Evolutionary conservation across 2,113 vertebrate genomes (phyloP).

Genomic region (Rousettus leschenaultii): DNA sequence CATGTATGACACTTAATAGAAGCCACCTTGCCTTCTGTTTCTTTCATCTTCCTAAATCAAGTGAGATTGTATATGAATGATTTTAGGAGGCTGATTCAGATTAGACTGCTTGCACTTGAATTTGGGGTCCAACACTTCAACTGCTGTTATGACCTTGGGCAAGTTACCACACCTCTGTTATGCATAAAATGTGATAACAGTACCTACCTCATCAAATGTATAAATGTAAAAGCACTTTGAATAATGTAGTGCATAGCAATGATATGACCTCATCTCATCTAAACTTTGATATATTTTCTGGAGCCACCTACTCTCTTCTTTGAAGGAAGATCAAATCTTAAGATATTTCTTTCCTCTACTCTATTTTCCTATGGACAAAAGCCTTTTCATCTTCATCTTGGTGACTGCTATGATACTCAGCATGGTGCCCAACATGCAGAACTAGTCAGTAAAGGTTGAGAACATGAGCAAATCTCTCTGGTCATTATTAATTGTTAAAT

Average conservation of each 20-base stretch:
- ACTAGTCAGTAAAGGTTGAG: not conserved
- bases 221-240: not conserved
- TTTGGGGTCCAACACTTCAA: not conserved
- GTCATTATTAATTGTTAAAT: not conserved
- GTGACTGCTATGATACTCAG: not conserved
- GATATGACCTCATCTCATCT: not conserved
- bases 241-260: not conserved
- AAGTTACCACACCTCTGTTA: not conserved
- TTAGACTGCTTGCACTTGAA: not conserved
- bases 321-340: slow-evolving; percentile 8
- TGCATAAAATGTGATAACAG: not conserved
- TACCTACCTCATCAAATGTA: not conserved
- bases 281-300: not conserved
- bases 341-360: not conserved
- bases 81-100: not conserved
- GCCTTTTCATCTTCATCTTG: not conserved
- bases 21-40: not conserved
- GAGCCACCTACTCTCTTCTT: not conserved
- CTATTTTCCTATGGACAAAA: not conserved
- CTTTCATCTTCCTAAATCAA: not conserved
- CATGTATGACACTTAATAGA: not conserved
- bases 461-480: not conserved
- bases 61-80: not conserved
- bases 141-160: not conserved
- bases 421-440: not conserved